Evolutionary conservation across 2,113 vertebrate species (phyloP).

Genomic region (Pogonocichla stellata): DNA sequence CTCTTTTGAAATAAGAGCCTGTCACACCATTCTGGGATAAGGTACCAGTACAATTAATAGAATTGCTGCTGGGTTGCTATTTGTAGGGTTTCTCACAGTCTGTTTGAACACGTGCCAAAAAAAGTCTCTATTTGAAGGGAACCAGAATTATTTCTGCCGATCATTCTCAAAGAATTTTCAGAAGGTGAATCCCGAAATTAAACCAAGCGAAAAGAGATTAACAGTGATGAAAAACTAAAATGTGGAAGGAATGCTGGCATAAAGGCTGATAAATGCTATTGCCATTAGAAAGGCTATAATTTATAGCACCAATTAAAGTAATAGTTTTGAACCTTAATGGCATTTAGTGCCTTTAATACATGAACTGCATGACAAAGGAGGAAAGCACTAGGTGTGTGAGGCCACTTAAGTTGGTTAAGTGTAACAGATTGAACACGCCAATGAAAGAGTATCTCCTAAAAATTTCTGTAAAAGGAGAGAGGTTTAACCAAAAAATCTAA

Average conservation of each 20-base stretch:
- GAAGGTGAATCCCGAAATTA: conserved; percentile 7
- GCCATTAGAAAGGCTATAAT: background rate
- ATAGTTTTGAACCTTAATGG: conserved; percentile 14
- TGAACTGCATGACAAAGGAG: background rate
- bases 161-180: background rate
- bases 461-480: background rate
- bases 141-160: background rate
- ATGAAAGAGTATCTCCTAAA: background rate
- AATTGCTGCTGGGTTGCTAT: background rate
- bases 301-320: background rate
- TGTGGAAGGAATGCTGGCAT: background rate
- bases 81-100: background rate
- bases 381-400: background rate
- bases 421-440: background rate
- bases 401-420: background rate
- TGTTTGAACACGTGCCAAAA: background rate
- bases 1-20: background rate
- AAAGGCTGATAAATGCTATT: background rate
- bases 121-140: background rate
- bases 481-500: background rate
- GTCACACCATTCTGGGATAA: background rate
- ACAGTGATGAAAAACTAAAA: background rate
- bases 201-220: conserved; percentile 32
- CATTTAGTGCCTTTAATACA: background rate
- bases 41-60: background rate